These are phyloP conservation scores for Peromyscus californicus DNA, from an alignment of 2,113 vertebrate genomes.

Conservation along the genomic window DNA sequence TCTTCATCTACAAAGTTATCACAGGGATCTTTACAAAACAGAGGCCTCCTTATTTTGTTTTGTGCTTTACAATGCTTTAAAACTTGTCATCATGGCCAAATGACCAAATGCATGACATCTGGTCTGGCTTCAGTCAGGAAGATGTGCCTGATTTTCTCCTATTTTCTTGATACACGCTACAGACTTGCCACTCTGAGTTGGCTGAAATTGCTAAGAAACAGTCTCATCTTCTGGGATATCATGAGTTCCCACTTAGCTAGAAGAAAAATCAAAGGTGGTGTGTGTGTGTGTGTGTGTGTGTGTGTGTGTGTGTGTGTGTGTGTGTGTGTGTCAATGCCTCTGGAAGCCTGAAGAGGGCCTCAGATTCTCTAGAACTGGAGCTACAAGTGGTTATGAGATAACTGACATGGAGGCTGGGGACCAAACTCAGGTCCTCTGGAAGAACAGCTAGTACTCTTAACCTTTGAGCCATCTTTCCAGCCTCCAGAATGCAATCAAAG, in stretches of 20 bases:
- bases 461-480: not conserved
- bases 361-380: not conserved
- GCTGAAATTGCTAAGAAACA: constrained; percentile 18
- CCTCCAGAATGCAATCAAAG: not conserved
- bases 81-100: not conserved
- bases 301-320: not conserved
- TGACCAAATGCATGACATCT: not conserved
- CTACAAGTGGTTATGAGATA: not conserved
- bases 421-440: not conserved
- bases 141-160: not conserved
- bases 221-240: not conserved
- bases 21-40: not conserved
- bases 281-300: not conserved
- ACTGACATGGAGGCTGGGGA: not conserved
- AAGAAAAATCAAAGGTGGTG: not conserved
- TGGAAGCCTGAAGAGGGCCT: not conserved
- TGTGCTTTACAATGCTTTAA: not conserved
- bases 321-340: not conserved
- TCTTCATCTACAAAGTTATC: not conserved
- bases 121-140: not conserved
- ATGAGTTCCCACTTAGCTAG: not conserved
- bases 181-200: not conserved
- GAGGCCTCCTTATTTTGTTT: not conserved
- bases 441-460: not conserved
- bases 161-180: not conserved